phyloP scores from a whole-genome alignment of 53 echinoderm and acorn worm genomes.

The Patiria pectinifera region DNA sequence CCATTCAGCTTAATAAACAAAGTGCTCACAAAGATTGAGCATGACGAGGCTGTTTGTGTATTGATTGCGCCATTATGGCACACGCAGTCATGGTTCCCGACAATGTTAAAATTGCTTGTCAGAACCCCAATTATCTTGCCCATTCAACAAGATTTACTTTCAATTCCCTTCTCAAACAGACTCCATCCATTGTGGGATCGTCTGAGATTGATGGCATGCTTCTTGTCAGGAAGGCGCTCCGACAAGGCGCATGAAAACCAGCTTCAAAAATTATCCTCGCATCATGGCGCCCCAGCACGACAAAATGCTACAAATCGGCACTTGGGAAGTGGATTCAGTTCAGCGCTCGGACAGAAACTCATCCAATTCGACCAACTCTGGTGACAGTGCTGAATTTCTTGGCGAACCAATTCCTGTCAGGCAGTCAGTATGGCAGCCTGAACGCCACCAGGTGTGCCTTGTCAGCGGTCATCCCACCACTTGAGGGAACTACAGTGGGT shows the following conservation, averaged over 20 bases:
- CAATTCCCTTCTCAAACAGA: not conserved
- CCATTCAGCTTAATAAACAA: not conserved
- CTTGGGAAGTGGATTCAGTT: not conserved
- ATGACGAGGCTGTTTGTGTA: slow-evolving; percentile 5
- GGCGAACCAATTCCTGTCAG: not conserved
- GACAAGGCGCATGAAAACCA: not conserved
- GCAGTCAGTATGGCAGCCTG: not conserved
- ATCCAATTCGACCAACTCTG: not conserved
- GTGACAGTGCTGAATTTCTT: not conserved
- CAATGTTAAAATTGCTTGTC: not conserved
- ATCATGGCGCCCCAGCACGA: not conserved
- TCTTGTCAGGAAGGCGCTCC: not conserved
- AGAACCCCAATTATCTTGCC: not conserved
- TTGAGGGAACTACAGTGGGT: not conserved
- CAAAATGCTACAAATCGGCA: not conserved
- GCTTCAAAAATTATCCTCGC: not conserved
- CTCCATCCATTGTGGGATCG: not conserved
- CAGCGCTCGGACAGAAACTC: not conserved
- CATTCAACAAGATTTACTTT: not conserved
- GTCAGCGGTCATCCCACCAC: not conserved
- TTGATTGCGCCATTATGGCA: not conserved
- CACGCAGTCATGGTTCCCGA: not conserved
- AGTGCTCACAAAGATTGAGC: slow-evolving; percentile 23
- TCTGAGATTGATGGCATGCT: not conserved
- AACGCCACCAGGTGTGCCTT: not conserved